Percentiles rank a stretch among this genome's conserved stretches.
Evolutionary conservation across 2,888 invertebrate genomes (phyloP).

Genomic region (Xanthorhoe designata): DNA sequence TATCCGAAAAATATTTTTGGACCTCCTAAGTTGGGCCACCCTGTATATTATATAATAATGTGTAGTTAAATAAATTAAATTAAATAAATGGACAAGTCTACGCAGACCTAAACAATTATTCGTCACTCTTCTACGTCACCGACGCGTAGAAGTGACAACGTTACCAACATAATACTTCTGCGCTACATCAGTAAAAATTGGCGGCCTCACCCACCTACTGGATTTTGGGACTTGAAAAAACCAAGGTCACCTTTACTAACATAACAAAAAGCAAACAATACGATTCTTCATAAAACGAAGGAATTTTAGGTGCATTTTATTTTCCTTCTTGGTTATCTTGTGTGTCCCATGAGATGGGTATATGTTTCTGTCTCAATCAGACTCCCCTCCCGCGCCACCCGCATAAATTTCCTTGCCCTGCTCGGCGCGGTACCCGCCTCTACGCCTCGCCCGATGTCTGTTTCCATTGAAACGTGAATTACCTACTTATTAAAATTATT

Average conservation of each 20-base stretch:
- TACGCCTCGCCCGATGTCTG: constrained; percentile 67
- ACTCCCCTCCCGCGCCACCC: constrained; percentile 54
- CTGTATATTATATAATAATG: too few species aligned
- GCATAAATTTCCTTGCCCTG: constrained; percentile 72
- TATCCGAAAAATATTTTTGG: too few species aligned
- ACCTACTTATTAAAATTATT: too few species aligned
- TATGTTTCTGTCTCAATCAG: constrained; percentile 52
- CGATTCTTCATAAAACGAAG: constrained; percentile 60
- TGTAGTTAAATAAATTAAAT: too few species aligned
- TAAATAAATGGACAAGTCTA: too few species aligned
- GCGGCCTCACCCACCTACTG: too few species aligned
- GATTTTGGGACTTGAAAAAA: constrained; percentile 44
- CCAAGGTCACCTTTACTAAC: constrained; percentile 64
- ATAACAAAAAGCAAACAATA: constrained; percentile 56
- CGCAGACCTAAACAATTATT: too few species aligned
- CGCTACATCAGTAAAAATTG: too few species aligned
- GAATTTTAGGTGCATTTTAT: constrained; percentile 75
- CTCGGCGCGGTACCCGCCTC: constrained; percentile 75
- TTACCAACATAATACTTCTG: too few species aligned
- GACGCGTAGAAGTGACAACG: too few species aligned
- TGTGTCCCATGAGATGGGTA: constrained; percentile 49
- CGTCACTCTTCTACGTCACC: too few species aligned
- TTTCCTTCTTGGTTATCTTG: constrained; percentile 74
- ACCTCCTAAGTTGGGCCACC: too few species aligned
- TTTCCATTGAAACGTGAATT: constrained; percentile 63